Base-by-base conservation (phyloP, 2,797 vertebrate genomes). In the Capromys pilorides region DNA sequence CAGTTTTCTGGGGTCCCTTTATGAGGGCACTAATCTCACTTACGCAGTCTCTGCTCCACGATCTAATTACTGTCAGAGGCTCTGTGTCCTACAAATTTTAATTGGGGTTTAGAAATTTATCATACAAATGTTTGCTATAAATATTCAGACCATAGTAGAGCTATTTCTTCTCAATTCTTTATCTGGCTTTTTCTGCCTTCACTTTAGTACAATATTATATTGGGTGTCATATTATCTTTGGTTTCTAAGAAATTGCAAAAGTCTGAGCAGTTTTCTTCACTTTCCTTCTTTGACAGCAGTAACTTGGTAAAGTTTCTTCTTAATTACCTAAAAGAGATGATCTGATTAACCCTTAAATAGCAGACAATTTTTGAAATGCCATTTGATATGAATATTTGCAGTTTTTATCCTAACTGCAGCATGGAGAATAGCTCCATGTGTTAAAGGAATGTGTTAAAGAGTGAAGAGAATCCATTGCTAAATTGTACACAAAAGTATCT, bases 161-260 rank as follows among this genome's bases (percentile, higher is more conserved):
- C 39, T 18, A 57, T 33, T 67, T 69, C 36, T 18, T 90, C 14
- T 10, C 24, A 79, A 39, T 51, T 31, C 7, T 4, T 89, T 78
- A 33, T 80, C 9, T 21, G 5, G 86, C 10, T 36, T 54, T 67
- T 92, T 49, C 39, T 84, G 24, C 21, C 26, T 69, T 26, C 57
- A 33, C 51, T 45, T 69, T 12, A 39, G 61, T 83, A 80, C 6
- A 64, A 33, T 5, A 85, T 61, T 77, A 6, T 82, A 3, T 4
- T 67, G 3, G n/a, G n/a, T 84, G 2, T 93, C 90, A 92, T 22
- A 69, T 62, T n/a, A 85, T 51, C 57, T 83, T 71, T 92, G 7
- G 16, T 94, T 91, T 69, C 13, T 54, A 92, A 61, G 3, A 89
- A 69, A 91, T 81, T 13, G 31, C 61, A 61, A 89, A 89, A 73